Evolutionary conservation across 1,140 invertebrate species (phyloP).

Genomic region (honey bee (Apis mellifera)): DNA sequence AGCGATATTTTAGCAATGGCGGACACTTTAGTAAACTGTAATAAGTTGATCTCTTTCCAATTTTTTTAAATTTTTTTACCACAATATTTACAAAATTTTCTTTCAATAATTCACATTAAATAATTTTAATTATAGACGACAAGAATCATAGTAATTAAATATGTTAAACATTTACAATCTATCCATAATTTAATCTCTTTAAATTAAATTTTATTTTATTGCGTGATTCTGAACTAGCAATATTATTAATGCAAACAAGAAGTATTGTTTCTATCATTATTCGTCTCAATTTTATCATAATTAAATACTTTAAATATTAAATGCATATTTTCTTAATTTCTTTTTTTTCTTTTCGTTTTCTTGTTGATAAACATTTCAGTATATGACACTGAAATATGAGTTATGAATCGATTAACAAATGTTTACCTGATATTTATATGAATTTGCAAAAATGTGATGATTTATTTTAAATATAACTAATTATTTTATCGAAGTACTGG

Average conservation of each 20-base stretch:
- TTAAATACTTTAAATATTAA: not conserved
- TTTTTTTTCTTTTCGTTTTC: not conserved
- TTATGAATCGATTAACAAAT: too few species aligned
- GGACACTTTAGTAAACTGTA: too few species aligned
- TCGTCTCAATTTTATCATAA: not conserved
- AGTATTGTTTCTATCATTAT: not conserved
- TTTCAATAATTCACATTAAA: not conserved
- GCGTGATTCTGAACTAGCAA: not conserved
- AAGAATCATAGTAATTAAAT: not conserved
- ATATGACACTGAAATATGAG: too few species aligned
- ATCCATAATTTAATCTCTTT: not conserved
- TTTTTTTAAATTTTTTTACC: not conserved
- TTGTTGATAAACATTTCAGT: not conserved
- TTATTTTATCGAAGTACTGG: not conserved
- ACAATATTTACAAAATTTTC: not conserved
- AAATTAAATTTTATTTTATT: constrained; percentile 21
- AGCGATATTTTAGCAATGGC: not conserved
- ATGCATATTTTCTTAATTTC: not conserved
- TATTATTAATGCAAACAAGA: not conserved
- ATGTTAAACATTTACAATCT: not conserved
- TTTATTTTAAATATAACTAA: not conserved
- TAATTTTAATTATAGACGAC: not conserved
- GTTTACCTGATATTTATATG: not conserved
- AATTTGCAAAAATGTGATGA: not conserved
- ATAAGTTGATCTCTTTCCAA: not conserved